Evolutionary conservation across 2,797 vertebrate genomes (phyloP), one percentile per base, ranked within the genome.

Genomic region (Rhadinocentrus ornatus): DNA sequence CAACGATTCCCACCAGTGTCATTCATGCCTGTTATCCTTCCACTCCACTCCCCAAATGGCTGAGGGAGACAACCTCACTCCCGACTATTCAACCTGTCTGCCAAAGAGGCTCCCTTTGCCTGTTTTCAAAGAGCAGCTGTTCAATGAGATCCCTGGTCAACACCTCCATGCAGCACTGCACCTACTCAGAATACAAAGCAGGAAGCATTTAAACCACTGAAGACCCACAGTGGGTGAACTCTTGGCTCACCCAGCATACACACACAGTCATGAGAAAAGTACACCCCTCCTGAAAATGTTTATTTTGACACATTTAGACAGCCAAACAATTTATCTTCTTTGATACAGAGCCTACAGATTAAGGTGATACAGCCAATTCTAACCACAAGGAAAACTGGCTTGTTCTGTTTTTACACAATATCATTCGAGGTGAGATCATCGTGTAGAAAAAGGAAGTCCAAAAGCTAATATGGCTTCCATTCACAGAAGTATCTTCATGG

Each of bases 111-210:
- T 52, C 31, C 70, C 59, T 66, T 53, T 67, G 29, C 48, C 60
- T 72, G 78, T 73, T 69, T 73, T 63, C 71, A 63, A 41, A 31
- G 6, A 64, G 65, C 0, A 54, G 54, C 70, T 66, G 66, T 77
- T 82, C 78, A 32, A 80, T 66, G 29, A 77, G 70, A 84, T 70
- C 74, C 63, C 68, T 58, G 60, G 53, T 80, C 55, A 58, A 69
- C 67, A 77, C 20, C 62, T 75, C 63, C 48, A 62, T 60, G 66
- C 29, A 62, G 0, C 54, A 1, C 31, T 6, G 66, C 46, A 61
- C 41, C 44, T 10, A 18, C 44, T 68, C 69, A 20, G 82, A 80
- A 88, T 79, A 80, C 29, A 74, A 73, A 88, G 31, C 59, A 74
- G 73, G 34, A 60, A 41, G 35, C 20, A 6, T 35, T 54, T 27